A percentile compares a stretch with the other conserved stretches of the same genome.
Evolutionary conservation across 2,797 vertebrate species (phyloP).

Genomic region (Florisuga fusca): DNA sequence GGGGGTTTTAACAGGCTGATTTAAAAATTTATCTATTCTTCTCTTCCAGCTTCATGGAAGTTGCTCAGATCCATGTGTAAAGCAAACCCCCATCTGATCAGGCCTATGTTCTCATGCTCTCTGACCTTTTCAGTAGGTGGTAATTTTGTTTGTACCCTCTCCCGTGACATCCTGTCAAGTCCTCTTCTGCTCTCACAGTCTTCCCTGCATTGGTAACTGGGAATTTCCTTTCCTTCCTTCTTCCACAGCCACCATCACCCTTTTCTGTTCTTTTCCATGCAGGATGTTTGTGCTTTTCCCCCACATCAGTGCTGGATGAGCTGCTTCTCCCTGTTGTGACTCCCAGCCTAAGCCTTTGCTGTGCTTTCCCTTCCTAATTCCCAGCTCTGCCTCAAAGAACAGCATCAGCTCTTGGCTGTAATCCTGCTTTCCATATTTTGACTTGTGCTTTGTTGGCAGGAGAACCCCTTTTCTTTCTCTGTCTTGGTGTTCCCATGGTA

Average conservation of each 20-base stretch:
- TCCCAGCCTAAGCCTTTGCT: background rate
- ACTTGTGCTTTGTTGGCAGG: background rate
- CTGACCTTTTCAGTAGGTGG: constrained; percentile 32
- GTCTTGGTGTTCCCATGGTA: background rate
- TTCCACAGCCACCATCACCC: background rate
- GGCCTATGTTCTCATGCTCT: background rate
- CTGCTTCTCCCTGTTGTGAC: background rate
- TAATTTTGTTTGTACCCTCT: background rate
- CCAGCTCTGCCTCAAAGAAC: background rate
- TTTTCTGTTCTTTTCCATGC: background rate
- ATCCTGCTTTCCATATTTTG: background rate
- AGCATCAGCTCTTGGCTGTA: accelerated
- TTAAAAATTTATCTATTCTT: background rate
- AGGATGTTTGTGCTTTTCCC: constrained; percentile 36
- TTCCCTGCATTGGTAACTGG: background rate
- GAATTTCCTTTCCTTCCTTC: constrained; percentile 42
- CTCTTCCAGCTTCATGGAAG: background rate
- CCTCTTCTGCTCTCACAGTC: background rate
- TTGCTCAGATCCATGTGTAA: background rate
- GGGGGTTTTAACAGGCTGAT: background rate
- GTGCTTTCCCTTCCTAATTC: background rate
- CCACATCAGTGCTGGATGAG: background rate
- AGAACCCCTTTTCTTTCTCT: accelerated
- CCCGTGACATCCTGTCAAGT: constrained; percentile 10
- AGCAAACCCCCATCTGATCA: background rate